phyloP scores from a whole-genome alignment of 2,888 invertebrate genomes.

The Bhutanitis thaidina region DNA sequence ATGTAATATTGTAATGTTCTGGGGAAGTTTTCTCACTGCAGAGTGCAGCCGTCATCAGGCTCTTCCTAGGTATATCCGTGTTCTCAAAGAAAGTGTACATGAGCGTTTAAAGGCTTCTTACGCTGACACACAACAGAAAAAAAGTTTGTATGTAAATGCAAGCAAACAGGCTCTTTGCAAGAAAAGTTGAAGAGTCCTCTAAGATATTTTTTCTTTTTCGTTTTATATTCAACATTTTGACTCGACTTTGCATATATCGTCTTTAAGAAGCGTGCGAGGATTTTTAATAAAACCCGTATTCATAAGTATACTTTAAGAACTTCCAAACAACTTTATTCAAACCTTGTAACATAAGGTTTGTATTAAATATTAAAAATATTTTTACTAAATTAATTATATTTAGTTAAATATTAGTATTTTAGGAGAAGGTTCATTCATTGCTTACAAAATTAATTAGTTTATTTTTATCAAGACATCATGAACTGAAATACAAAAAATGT shows the following conservation, averaged over 20 bases:
- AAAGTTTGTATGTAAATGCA: slow-evolving; percentile 31
- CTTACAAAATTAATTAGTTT: too few relatives aligned
- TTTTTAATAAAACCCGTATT: slow-evolving; percentile 19
- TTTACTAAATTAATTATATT: too few relatives aligned
- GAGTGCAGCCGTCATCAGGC: slow-evolving; percentile 8
- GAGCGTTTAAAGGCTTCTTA: slow-evolving; percentile 24
- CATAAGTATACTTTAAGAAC: slow-evolving; percentile 7
- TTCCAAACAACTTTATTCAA: too few relatives aligned
- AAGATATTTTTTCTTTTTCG: slow-evolving; percentile 28
- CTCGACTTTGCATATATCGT: slow-evolving; percentile 26
- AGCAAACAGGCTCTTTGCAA: slow-evolving; percentile 28
- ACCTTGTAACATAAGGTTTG: too few relatives aligned
- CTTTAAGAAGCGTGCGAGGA: slow-evolving; percentile 23
- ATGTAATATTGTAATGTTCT: slow-evolving; percentile 10
- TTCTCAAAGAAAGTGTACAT: slow-evolving; percentile 20
- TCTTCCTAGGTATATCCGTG: slow-evolving; percentile 17
- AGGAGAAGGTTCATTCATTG: too few relatives aligned
- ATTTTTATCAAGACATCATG: too few relatives aligned
- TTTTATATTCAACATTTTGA: slow-evolving; percentile 25
- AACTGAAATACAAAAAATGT: too few relatives aligned
- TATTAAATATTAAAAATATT: too few relatives aligned
- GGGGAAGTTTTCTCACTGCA: slow-evolving; percentile 11
- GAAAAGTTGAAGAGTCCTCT: slow-evolving; percentile 27
- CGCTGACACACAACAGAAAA: slow-evolving; percentile 24
- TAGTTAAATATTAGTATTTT: too few relatives aligned